Evolutionary conservation across 2,113 vertebrate genomes (phyloP).

Genomic region (Hassar affinis): DNA sequence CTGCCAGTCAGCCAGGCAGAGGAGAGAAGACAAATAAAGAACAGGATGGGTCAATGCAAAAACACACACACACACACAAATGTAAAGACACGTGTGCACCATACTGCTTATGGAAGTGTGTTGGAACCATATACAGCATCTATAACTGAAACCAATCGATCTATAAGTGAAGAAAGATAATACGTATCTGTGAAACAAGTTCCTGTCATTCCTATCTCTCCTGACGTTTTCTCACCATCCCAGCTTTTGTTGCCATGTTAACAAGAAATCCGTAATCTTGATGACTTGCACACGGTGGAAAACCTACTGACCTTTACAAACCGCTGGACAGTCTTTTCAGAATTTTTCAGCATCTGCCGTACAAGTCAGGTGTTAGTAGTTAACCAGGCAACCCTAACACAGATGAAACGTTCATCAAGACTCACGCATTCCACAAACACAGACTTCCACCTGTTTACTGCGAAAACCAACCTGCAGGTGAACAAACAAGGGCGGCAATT

Average conservation of each 20-base stretch:
- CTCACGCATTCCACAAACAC: conserved; percentile 6
- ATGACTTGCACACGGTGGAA: no score
- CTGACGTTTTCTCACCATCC: background rate
- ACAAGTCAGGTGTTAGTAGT: background rate
- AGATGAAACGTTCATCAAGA: background rate
- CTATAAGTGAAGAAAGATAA: background rate
- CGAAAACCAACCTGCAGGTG: conserved; percentile 30
- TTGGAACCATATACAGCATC: background rate
- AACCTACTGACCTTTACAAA: no score
- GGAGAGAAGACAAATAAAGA: conserved; percentile 58
- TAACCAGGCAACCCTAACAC: background rate
- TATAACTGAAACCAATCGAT: background rate
- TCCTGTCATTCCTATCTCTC: background rate
- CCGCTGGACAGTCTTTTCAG: background rate
- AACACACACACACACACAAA: background rate
- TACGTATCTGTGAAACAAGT: background rate
- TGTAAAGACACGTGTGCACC: background rate
- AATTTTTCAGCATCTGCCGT: no score
- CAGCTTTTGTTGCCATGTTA: no score
- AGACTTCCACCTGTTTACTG: conserved; percentile 45
- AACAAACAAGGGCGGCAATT: conserved; percentile 46
- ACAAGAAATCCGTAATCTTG: no score
- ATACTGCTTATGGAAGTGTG: background rate
- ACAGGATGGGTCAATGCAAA: conserved; percentile 49
- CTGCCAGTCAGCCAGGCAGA: conserved; percentile 46